Percentiles rank a stretch among this genome's conserved stretches.
phyloP scores from a whole-genome alignment of 2,797 vertebrate species.

The Limnodromus scolopaceus region DNA sequence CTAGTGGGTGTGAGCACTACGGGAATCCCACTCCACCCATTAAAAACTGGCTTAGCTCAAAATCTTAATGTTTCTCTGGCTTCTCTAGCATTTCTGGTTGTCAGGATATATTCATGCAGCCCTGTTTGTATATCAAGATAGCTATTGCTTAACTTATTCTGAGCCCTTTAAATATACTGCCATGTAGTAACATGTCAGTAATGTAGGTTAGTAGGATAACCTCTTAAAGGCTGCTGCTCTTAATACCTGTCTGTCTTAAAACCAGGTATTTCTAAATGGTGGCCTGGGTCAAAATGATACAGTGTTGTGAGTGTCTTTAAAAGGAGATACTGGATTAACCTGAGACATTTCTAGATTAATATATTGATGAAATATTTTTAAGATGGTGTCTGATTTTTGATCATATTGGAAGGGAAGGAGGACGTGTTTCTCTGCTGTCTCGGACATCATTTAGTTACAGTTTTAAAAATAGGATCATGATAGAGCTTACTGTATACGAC shows the following conservation, averaged over 20 bases:
- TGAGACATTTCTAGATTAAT: background rate
- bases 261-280: constrained; percentile 1
- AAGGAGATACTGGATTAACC: background rate
- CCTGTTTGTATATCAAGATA: constrained; percentile 22
- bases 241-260: constrained; percentile 7
- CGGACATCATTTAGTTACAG: background rate
- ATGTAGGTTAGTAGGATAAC: constrained; percentile 63
- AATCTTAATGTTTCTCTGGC: constrained; percentile 59
- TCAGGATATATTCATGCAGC: background rate
- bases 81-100: constrained; percentile 50
- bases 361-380: background rate
- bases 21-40: constrained; percentile 62
- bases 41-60: constrained; percentile 50
- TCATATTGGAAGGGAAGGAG: background rate
- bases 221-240: background rate
- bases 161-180: background rate
- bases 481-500: background rate
- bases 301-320: background rate
- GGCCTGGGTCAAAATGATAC: background rate
- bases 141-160: background rate
- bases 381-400: background rate
- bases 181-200: background rate
- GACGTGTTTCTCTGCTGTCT: background rate
- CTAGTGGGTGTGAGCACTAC: constrained; percentile 39
- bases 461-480: background rate